Percentiles rank a stretch among this genome's conserved stretches.
Evolutionary conservation across 2,888 invertebrate genomes (phyloP).

Genomic region (Hedychridium roseum): DNA sequence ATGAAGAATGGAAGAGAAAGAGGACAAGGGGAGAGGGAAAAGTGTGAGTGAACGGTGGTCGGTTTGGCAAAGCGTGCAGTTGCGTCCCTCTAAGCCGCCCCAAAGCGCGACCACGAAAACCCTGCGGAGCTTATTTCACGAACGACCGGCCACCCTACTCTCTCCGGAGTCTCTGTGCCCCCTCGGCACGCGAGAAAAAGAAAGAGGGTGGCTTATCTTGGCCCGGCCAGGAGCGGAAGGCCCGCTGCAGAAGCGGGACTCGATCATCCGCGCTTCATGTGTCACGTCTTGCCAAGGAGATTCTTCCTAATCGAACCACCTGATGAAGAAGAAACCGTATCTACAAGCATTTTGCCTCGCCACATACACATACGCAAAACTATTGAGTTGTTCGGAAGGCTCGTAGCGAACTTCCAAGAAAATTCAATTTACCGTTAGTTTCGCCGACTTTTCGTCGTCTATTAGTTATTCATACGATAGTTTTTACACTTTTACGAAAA

Average conservation of each 20-base stretch:
- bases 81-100: slow-evolving; percentile 54
- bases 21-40: slow-evolving; percentile 7
- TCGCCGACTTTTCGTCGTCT: too few relatives aligned
- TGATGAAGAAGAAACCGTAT: too few relatives aligned
- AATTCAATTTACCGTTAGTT: too few relatives aligned
- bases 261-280: slow-evolving; percentile 24
- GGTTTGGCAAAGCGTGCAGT: slow-evolving; percentile 34
- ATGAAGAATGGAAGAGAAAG: neutral
- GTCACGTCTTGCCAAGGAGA: too few relatives aligned
- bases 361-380: too few relatives aligned
- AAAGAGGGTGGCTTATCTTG: slow-evolving; percentile 55
- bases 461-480: too few relatives aligned
- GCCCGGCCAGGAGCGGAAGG: slow-evolving; percentile 41
- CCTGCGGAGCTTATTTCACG: slow-evolving; percentile 63
- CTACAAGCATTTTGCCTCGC: too few relatives aligned
- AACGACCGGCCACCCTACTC: too few relatives aligned
- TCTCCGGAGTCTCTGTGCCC: slow-evolving; percentile 31
- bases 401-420: too few relatives aligned
- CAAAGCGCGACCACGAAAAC: slow-evolving; percentile 60
- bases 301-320: too few relatives aligned
- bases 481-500: too few relatives aligned
- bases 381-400: too few relatives aligned
- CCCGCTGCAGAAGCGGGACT: slow-evolving; percentile 43
- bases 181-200: slow-evolving; percentile 35
- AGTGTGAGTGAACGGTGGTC: slow-evolving; percentile 35